Base-by-base conservation (phyloP, 1,140 invertebrate genomes). In the Cyclina sinensis region DNA sequence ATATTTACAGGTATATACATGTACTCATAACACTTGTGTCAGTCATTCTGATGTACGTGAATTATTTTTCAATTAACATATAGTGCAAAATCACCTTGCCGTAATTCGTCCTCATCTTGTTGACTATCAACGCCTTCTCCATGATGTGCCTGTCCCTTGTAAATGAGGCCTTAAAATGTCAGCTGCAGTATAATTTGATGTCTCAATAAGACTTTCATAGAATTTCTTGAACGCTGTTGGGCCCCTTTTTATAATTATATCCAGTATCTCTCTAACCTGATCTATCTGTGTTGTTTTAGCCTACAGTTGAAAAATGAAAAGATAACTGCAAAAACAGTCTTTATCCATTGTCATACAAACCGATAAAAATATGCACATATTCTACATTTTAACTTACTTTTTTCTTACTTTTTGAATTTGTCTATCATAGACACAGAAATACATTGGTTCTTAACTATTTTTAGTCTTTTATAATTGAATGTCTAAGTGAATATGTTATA, bases 171-270 rank as follows among this genome's bases (percentile, higher is more conserved):
- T 74, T 21, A 86, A 32, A 18, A 68, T 1, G 21, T 65, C 79
- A 27, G 89, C 89, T n/a, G 37, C 70, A 65, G 18, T 21, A 4
- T 62, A 27, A 62, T 90, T 81, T 21, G 35, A 62, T 62, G 83
- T 81, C 30, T 74, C 76, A n/a, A 65, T 32, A 5, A 90, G 43
- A n/a, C 54, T 43, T 21, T 59, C 48, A 27, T 62, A 62, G 62
- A 90, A 86, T 39, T 14, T 74, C 43, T 86, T 59, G 74, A 86
- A 90, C 14, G 89, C 89, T 30, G 39, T 74, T 0, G 68, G 83
- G 30, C 89, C 89, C 54, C 89, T 57, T 27, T 73, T 86, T 46
- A 84, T 83, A 37, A 90, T 21, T 0, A 51, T 81, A 65, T 90
- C 89, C 7, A 90, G 46, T 12, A 90, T 81, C 21, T 78, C 82